Evolutionary conservation across 2,113 vertebrate genomes (phyloP).

Genomic region (Penelope pileata): DNA sequence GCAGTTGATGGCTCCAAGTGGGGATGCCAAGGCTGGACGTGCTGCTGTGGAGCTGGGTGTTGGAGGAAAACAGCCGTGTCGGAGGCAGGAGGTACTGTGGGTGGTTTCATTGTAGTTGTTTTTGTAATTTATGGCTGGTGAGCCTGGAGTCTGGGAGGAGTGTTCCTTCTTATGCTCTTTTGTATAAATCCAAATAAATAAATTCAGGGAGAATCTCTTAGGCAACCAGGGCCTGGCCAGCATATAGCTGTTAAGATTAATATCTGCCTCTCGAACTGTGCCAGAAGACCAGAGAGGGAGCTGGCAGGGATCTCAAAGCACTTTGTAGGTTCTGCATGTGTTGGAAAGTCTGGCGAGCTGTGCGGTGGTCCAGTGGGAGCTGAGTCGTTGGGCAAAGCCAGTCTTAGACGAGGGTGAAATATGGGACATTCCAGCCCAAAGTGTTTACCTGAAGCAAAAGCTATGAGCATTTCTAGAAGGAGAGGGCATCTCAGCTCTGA

Average conservation of each 20-base stretch:
- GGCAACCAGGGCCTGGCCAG: conserved; percentile 32
- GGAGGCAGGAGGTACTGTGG: conserved; percentile 40
- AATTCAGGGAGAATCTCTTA: conserved; percentile 66
- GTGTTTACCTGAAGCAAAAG: conserved; percentile 19
- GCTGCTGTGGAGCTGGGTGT: neutral
- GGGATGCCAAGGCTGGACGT: neutral
- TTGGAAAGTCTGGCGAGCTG: conserved; percentile 49
- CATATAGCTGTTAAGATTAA: conserved; percentile 61
- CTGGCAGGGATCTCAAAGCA: conserved; percentile 62
- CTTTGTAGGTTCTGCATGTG: neutral
- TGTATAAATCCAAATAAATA: conserved; percentile 73
- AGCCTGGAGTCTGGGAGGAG: conserved; percentile 66
- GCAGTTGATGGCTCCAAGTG: neutral
- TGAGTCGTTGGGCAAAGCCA: neutral
- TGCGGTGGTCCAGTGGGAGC: conserved; percentile 3
- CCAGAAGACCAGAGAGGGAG: conserved; percentile 55
- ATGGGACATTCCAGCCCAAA: neutral
- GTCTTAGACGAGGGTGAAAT: neutral
- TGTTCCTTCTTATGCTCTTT: conserved; percentile 64
- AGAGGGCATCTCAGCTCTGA: neutral
- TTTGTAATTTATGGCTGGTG: conserved; percentile 63
- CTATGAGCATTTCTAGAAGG: neutral
- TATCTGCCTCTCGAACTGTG: conserved; percentile 6
- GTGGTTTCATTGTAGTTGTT: conserved; percentile 68
- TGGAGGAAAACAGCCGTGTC: conserved; percentile 16